Evolutionary conservation across 1,140 invertebrate genomes (phyloP).

Genomic region (Bombus cullumanus): DNA sequence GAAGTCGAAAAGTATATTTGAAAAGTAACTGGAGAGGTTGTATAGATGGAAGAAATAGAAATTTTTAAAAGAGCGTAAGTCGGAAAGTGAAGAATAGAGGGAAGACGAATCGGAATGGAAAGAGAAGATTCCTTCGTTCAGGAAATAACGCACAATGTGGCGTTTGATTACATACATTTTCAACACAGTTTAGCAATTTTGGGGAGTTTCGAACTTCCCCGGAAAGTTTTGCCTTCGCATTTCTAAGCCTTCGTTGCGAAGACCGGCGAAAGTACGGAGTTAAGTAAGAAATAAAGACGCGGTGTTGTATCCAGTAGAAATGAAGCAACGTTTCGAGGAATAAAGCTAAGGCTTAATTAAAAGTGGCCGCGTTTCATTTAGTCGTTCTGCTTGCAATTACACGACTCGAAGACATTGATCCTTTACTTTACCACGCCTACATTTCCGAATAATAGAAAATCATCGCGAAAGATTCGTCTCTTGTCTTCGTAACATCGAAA

Average conservation of each 20-base stretch:
- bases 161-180: slow-evolving; percentile 24
- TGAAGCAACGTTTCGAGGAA: slow-evolving; percentile 1
- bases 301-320: background rate
- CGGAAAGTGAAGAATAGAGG: background rate
- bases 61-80: background rate
- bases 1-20: background rate
- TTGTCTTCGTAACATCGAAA: background rate
- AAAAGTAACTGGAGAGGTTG: background rate
- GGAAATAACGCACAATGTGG: slow-evolving; percentile 7
- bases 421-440: background rate
- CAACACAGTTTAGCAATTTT: slow-evolving; percentile 34
- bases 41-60: background rate
- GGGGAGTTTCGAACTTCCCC: background rate
- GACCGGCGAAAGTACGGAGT: slow-evolving; percentile 14
- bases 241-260: slow-evolving; percentile 23
- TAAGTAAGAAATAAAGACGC: slow-evolving; percentile 36
- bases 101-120: background rate
- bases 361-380: slow-evolving; percentile 9
- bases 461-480: background rate
- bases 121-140: background rate
- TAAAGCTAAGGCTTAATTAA: slow-evolving; percentile 32
- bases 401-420: background rate
- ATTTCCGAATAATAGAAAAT: background rate
- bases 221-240: slow-evolving; percentile 20
- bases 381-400: background rate